Conservation (phyloP, 2,888 invertebrate genomes). For the Ephialtes manifestator region DNA sequence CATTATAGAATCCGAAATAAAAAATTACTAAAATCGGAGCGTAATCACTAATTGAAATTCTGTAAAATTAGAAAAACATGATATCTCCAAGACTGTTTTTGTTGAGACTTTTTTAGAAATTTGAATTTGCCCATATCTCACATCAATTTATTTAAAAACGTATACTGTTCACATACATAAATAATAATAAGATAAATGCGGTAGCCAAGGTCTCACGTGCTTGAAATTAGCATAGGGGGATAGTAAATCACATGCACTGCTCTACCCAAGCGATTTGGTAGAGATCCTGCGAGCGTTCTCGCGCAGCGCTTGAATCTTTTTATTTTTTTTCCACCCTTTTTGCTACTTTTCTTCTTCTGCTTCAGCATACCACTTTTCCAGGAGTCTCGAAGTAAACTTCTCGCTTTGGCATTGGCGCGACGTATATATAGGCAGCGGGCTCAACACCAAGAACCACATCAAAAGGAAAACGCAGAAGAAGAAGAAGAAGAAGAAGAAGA, state of each 20-base stretch:
- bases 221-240: constrained; percentile 60
- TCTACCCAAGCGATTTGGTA: constrained; percentile 38
- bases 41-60: not conserved
- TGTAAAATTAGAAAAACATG: not conserved
- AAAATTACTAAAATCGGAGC: not conserved
- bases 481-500: constrained; percentile 40
- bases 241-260: constrained; percentile 52
- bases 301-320: constrained; percentile 26
- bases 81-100: not conserved
- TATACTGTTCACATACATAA: constrained; percentile 7
- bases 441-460: constrained; percentile 22
- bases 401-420: constrained; percentile 50
- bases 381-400: constrained; percentile 58
- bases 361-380: constrained; percentile 26
- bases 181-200: constrained; percentile 13
- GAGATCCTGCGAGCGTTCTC: constrained; percentile 20
- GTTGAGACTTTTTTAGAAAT: not conserved
- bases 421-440: constrained; percentile 16
- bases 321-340: constrained; percentile 12
- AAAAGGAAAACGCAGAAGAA: constrained; percentile 30
- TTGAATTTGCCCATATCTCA: not conserved
- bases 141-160: not conserved
- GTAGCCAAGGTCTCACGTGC: constrained; percentile 29
- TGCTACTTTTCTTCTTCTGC: constrained; percentile 17
- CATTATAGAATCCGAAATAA: not conserved